Conservation (phyloP, 2,888 invertebrate species). For the Philonicus albiceps region DNA sequence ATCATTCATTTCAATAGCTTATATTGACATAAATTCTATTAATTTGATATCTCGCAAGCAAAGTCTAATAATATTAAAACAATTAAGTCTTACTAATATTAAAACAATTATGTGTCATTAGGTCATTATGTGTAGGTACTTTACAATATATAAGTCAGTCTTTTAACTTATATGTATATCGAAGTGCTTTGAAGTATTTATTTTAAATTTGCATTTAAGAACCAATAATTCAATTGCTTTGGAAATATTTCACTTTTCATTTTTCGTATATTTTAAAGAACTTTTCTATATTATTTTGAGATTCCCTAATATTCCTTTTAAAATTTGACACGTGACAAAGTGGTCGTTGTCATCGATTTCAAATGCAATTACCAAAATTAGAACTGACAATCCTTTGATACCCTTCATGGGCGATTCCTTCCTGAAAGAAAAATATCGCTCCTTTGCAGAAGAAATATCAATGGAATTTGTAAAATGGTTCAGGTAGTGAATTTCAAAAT, state of each 20-base stretch:
- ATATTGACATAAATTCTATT: no score
- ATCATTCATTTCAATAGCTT: no score
- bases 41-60: no score
- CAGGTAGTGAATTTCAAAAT: conserved; percentile 12
- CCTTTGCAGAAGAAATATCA: background rate
- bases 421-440: background rate
- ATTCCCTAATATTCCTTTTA: background rate
- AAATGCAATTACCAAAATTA: background rate
- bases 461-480: background rate
- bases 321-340: background rate
- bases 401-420: background rate
- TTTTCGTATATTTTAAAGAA: background rate
- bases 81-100: no score
- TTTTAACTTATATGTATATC: no score
- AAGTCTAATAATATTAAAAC: no score
- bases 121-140: no score
- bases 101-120: no score
- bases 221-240: background rate
- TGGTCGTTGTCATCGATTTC: background rate
- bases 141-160: no score
- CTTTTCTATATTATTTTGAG: background rate
- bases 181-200: background rate
- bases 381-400: background rate
- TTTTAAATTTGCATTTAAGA: background rate
- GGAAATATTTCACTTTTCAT: background rate